Base-by-base conservation (phyloP, 2,113 vertebrate species). In the Sinosuthora webbiana region DNA sequence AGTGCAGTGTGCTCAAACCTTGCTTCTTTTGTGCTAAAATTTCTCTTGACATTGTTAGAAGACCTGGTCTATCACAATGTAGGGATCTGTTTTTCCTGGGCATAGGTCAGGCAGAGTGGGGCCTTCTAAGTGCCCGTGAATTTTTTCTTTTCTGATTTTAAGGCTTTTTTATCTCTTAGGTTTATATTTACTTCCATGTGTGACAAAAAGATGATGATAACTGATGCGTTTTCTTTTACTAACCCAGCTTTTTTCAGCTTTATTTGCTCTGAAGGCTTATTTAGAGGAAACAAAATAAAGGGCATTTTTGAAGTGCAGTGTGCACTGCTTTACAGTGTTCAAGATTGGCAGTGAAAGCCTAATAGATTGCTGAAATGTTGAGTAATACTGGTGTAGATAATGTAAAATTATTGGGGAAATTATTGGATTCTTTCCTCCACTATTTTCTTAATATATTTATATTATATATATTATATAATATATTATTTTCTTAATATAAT, bases 61-160 rank as follows among this genome's bases (percentile, higher is more conserved):
- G 56, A 35, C 16, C 8, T 70, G 10, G 11, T 56, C 42, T 78
- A 0, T 56, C 0, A 2, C 27, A 69, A 2, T 50, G 55, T 63
- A 13, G 35, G 63, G 68, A 11, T 63, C 30, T 67, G 30, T 4
- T 67, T 81, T 91, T 87, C 37, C 59, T 42, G 55, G 76, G 49
- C 16, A 20, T 33, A 27, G 44, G 23, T 81, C 74, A 70, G 68
- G 37, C 1, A 2, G 25, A 71, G 31, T 31, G 13, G 7, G 7
- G 2, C 62, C 31, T 53, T 86, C 52, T 27, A 42, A 57, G 6
- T 73, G 24, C 35, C 8, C 78, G 7, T 31, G 1, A 53, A 0
- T 70, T 82, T 83, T 79, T 67, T 7, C 33, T 79, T 56, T 33
- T 11, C 64, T 8, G 23, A 12, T 83, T 83, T 55, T 70, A 88